phyloP scores from a whole-genome alignment of 1,140 invertebrate species.

The Cataglyphis hispanica region DNA sequence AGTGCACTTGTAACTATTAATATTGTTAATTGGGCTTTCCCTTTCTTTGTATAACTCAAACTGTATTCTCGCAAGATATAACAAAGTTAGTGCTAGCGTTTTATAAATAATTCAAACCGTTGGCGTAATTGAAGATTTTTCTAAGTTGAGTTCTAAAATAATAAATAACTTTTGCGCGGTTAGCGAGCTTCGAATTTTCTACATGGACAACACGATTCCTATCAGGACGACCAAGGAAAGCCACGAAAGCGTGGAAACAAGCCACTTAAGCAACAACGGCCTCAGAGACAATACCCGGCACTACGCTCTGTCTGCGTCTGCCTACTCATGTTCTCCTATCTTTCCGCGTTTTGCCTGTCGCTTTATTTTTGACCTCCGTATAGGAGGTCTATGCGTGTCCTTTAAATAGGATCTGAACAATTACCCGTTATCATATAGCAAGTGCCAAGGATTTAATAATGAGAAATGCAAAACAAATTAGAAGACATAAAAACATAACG shows the following conservation, averaged over 20 bases:
- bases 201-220: conserved; percentile 11
- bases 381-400: background rate
- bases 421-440: conserved; percentile 18
- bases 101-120: background rate
- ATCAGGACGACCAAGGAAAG: conserved; percentile 65
- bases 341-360: conserved; percentile 73
- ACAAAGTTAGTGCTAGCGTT: too few species aligned
- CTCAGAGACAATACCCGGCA: conserved; percentile 84
- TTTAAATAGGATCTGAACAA: background rate
- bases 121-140: background rate
- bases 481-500: background rate
- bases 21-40: too few species aligned
- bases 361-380: conserved; percentile 76
- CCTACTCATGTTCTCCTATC: conserved; percentile 65
- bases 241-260: conserved; percentile 86
- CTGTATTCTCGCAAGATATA: too few species aligned
- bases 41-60: too few species aligned
- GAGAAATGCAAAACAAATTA: background rate
- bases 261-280: conserved; percentile 83
- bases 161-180: background rate
- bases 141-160: background rate
- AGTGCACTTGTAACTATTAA: background rate
- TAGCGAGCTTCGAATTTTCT: conserved; percentile 12
- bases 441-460: background rate
- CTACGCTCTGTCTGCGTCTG: conserved; percentile 81